phyloP scores from a whole-genome alignment of 2,888 invertebrate species.

The Dexiosoma caninum region DNA sequence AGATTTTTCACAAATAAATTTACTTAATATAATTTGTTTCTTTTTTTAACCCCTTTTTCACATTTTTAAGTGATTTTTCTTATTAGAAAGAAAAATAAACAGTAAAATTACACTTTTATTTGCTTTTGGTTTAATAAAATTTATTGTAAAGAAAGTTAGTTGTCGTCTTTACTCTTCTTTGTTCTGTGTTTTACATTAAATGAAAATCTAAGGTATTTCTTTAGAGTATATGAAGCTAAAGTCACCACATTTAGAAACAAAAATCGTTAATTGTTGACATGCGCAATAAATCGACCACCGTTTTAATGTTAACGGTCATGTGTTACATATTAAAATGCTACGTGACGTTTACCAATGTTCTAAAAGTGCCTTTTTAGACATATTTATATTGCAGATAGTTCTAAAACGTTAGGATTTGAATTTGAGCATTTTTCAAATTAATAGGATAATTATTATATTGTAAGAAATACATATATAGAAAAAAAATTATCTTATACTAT shows the following conservation, averaged over 20 bases:
- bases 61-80: constrained; percentile 26
- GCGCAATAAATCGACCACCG: constrained; percentile 61
- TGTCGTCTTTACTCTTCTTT: constrained; percentile 29
- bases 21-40: not conserved
- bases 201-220: constrained; percentile 49
- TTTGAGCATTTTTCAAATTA: too few relatives aligned
- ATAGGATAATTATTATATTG: too few relatives aligned
- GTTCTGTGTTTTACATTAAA: constrained; percentile 53
- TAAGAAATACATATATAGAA: too few relatives aligned
- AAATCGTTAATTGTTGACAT: constrained; percentile 70
- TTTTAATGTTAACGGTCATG: not conserved
- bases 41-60: not conserved
- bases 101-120: not conserved
- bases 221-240: constrained; percentile 15
- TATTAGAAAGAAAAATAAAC: not conserved
- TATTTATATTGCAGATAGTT: too few relatives aligned
- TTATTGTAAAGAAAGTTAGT: constrained; percentile 6
- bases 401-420: too few relatives aligned
- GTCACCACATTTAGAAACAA: constrained; percentile 38
- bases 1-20: not conserved
- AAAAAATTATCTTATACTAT: too few relatives aligned
- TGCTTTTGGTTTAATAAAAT: not conserved
- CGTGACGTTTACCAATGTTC: not conserved
- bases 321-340: not conserved
- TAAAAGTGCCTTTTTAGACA: too few relatives aligned